Conservation (phyloP, 1,140 invertebrate species). For the Leptinotarsa lineolata region DNA sequence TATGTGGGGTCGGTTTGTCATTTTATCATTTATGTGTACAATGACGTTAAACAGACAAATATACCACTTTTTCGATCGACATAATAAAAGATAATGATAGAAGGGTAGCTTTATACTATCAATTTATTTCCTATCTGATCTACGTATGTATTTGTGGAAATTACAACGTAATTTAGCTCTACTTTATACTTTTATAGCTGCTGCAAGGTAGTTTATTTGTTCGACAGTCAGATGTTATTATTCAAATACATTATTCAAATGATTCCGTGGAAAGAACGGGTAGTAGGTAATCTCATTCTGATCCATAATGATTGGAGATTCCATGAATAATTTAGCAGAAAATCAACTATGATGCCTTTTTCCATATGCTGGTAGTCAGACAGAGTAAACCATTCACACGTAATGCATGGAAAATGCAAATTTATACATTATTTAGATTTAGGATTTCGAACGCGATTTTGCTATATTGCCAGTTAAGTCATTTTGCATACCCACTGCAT, state of each 20-base stretch:
- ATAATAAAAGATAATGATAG: constrained; percentile 27
- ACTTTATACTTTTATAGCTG: constrained; percentile 22
- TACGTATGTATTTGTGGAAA: constrained; percentile 37
- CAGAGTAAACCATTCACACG: neutral
- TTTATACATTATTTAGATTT: neutral
- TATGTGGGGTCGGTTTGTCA: constrained; percentile 13
- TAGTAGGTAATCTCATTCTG: constrained; percentile 16
- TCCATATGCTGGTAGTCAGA: neutral
- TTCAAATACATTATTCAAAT: constrained; percentile 23
- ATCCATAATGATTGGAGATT: constrained; percentile 20
- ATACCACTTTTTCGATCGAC: constrained; percentile 14
- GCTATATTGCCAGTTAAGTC: neutral
- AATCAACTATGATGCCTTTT: constrained; percentile 15
- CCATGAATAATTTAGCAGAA: constrained; percentile 17
- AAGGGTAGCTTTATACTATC: constrained; percentile 32
- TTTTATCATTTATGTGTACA: constrained; percentile 9
- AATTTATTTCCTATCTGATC: constrained; percentile 40
- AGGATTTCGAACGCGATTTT: neutral
- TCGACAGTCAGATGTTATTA: constrained; percentile 12
- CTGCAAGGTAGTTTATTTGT: neutral
- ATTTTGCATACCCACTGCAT: neutral
- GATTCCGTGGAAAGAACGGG: constrained; percentile 6
- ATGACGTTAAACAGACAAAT: constrained; percentile 23
- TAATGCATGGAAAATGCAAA: neutral
- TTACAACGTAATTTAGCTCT: constrained; percentile 36